phyloP scores from a whole-genome alignment of 2,113 vertebrate species.

The Narcine bancroftii region DNA sequence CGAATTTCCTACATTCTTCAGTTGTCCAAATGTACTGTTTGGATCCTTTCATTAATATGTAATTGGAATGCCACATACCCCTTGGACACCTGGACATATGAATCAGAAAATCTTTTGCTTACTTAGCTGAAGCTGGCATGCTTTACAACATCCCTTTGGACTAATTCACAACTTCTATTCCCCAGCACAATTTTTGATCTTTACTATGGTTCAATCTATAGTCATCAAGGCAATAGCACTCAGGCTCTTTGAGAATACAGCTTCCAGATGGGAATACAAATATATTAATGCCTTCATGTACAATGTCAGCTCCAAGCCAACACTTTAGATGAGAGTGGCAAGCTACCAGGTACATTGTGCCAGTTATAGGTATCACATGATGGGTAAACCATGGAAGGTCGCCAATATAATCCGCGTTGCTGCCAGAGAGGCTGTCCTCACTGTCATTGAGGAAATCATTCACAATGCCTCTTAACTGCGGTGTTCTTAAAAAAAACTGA shows the following conservation, averaged over 20 bases:
- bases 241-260: constrained; percentile 13
- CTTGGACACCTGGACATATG: constrained; percentile 23
- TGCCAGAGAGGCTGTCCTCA: constrained; percentile 8
- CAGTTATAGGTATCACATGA: constrained; percentile 28
- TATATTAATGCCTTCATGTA: constrained; percentile 34
- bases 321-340: constrained; percentile 31
- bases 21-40: not conserved
- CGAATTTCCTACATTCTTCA: not conserved
- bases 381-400: constrained; percentile 2
- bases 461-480: constrained; percentile 28
- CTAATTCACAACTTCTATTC: constrained; percentile 29
- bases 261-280: constrained; percentile 30
- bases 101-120: constrained; percentile 9
- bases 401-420: constrained; percentile 4
- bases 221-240: not conserved
- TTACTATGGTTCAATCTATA: constrained; percentile 13
- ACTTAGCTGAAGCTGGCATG: constrained; percentile 22
- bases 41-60: not conserved
- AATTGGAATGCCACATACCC: constrained; percentile 1
- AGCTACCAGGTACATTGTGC: constrained; percentile 33
- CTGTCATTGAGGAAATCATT: constrained; percentile 27
- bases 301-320: constrained; percentile 18
- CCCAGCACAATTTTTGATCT: constrained; percentile 27
- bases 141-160: constrained; percentile 29
- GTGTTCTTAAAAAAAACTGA: constrained; percentile 22